Conservation (phyloP, 2,888 invertebrate species). For the Andricus curvator region DNA sequence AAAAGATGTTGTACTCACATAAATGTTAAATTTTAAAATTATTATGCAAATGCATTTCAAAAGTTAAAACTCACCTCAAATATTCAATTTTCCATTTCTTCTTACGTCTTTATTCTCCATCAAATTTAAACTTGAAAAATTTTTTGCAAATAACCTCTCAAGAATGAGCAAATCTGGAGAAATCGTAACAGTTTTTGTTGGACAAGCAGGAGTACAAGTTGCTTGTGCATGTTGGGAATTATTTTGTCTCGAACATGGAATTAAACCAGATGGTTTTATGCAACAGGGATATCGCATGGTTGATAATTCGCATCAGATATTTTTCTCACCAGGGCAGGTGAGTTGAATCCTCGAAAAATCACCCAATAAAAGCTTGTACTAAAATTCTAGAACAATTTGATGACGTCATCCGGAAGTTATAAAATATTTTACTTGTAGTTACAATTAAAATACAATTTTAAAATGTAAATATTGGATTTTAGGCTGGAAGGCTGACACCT, state of each 20-base stretch:
- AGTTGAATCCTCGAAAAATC: slow-evolving; percentile 5
- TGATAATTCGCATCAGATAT: slow-evolving; percentile 97
- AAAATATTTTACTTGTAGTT: background rate
- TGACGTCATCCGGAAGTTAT: background rate
- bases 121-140: background rate
- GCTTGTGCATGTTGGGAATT: slow-evolving; percentile 95
- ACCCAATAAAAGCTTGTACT: too few species aligned
- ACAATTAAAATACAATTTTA: background rate
- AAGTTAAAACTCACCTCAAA: background rate
- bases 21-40: background rate
- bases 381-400: background rate
- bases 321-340: slow-evolving; percentile 95
- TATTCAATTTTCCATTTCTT: slow-evolving; percentile 36
- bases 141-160: background rate
- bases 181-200: slow-evolving; percentile 89
- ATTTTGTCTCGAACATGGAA: slow-evolving; percentile 93
- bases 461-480: background rate
- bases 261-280: slow-evolving; percentile 96
- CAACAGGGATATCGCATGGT: slow-evolving; percentile 92
- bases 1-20: background rate
- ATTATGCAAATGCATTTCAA: background rate
- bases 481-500: slow-evolving; percentile 95
- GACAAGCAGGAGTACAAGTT: slow-evolving; percentile 92
- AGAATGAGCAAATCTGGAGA: slow-evolving; percentile 78
- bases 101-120: background rate